Conservation (phyloP, 2,888 invertebrate species). For the Yponomeuta sedellus region DNA sequence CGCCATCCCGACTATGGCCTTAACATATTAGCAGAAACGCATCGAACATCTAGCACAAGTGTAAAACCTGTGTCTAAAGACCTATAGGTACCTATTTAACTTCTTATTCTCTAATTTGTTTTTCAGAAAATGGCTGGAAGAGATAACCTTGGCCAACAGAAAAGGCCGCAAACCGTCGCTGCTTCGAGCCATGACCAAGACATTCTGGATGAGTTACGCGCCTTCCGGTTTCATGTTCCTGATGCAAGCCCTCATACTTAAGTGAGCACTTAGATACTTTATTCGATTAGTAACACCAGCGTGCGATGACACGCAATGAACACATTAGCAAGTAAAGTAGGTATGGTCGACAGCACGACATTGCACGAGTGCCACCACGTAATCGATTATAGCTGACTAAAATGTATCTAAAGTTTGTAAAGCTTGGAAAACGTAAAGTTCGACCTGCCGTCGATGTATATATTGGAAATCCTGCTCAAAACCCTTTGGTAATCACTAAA, state of each 20-base stretch:
- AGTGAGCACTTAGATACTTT: conserved; percentile 41
- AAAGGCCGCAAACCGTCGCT: conserved; percentile 78
- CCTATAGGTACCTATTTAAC: too few relatives aligned
- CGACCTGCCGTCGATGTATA: too few relatives aligned
- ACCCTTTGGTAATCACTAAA: too few relatives aligned
- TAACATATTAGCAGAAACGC: conserved; percentile 13
- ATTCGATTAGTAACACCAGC: conserved; percentile 23
- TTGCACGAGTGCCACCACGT: conserved; percentile 4
- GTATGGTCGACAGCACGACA: not conserved
- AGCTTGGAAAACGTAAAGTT: too few relatives aligned
- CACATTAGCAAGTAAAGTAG: conserved; percentile 19
- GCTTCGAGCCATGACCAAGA: conserved; percentile 78
- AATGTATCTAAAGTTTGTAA: too few relatives aligned
- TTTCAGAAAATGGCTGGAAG: conserved; percentile 82
- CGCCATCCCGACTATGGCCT: not conserved
- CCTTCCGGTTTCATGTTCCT: conserved; percentile 79
- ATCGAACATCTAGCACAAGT: not conserved
- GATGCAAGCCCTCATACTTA: conserved; percentile 72
- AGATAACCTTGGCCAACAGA: conserved; percentile 74
- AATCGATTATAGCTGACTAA: too few relatives aligned
- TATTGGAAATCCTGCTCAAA: too few relatives aligned
- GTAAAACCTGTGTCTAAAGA: not conserved
- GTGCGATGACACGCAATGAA: conserved; percentile 28
- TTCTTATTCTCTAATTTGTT: conserved; percentile 15
- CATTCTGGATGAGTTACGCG: conserved; percentile 82